Evolutionary conservation across 2,797 vertebrate species (phyloP).

Genomic region (Botia kubotai): DNA sequence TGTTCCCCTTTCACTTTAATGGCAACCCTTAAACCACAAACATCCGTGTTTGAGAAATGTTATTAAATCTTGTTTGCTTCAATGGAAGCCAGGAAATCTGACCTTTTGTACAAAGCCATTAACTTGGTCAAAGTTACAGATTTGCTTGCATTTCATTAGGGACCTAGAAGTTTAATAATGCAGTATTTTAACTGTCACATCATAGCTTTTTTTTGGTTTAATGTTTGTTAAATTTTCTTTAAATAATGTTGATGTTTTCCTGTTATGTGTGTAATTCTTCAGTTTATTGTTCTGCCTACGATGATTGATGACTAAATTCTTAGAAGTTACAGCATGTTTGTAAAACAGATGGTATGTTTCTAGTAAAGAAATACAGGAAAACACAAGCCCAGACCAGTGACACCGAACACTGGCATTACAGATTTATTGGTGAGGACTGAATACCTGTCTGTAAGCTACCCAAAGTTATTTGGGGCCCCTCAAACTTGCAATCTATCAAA

Average conservation of each 20-base stretch:
- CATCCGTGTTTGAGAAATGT: neutral
- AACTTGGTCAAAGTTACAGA: neutral
- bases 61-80: neutral
- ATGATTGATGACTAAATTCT: neutral
- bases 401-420: constrained; percentile 52
- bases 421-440: constrained; percentile 52
- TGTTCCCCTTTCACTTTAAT: neutral
- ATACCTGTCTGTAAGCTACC: constrained; percentile 35
- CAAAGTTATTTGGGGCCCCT: constrained; percentile 53
- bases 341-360: neutral
- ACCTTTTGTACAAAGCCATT: neutral
- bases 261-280: no score
- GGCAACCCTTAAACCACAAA: neutral
- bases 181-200: no score
- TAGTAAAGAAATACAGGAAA: constrained; percentile 21
- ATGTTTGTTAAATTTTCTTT: no score
- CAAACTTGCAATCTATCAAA: constrained; percentile 58
- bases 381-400: constrained; percentile 31
- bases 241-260: no score
- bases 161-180: neutral
- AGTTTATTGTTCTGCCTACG: no score
- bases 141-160: neutral
- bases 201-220: no score
- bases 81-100: neutral
- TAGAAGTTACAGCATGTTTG: neutral